These are phyloP conservation scores for Microcebus tavaratra DNA, from an alignment of 2,113 vertebrate species.

Conservation along the genomic window DNA sequence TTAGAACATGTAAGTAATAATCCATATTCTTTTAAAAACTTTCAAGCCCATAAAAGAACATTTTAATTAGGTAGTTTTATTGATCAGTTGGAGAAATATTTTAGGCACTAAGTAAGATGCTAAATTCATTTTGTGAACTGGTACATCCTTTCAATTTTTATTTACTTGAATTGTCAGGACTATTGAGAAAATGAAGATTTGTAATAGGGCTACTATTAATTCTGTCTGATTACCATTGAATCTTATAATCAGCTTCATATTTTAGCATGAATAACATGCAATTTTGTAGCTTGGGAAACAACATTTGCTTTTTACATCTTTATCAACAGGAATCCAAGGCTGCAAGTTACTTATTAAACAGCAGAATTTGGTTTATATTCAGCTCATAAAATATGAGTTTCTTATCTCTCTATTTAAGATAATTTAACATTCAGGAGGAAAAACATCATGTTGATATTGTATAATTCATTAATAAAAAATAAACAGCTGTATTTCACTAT, in stretches of 20 bases:
- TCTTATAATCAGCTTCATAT: constrained; percentile 85
- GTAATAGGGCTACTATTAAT: constrained; percentile 84
- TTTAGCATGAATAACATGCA: constrained; percentile 83
- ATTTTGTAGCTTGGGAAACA: constrained; percentile 79
- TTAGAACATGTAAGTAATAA: constrained; percentile 12
- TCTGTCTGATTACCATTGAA: constrained; percentile 83
- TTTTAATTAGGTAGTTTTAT: constrained; percentile 72
- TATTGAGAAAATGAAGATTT: constrained; percentile 81
- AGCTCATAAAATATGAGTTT: constrained; percentile 75
- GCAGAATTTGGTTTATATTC: constrained; percentile 80
- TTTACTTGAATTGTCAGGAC: constrained; percentile 73
- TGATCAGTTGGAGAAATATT: constrained; percentile 67
- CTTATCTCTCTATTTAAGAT: constrained; percentile 59
- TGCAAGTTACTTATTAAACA: constrained; percentile 82
- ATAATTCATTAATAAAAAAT: constrained; percentile 67
- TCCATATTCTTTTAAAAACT: constrained; percentile 44
- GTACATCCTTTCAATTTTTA: constrained; percentile 60
- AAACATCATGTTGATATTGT: constrained; percentile 49
- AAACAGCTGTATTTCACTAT: constrained; percentile 13
- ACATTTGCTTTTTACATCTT: constrained; percentile 80
- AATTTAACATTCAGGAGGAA: constrained; percentile 69
- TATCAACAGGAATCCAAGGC: constrained; percentile 78
- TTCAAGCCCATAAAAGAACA: constrained; percentile 53
- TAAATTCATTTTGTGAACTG: constrained; percentile 74
- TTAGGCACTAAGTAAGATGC: constrained; percentile 59